Evolutionary conservation across 2,113 vertebrate genomes (phyloP), one percentile per base, ranked within the genome.

Genomic region (Microcebus lehilahytsara): DNA sequence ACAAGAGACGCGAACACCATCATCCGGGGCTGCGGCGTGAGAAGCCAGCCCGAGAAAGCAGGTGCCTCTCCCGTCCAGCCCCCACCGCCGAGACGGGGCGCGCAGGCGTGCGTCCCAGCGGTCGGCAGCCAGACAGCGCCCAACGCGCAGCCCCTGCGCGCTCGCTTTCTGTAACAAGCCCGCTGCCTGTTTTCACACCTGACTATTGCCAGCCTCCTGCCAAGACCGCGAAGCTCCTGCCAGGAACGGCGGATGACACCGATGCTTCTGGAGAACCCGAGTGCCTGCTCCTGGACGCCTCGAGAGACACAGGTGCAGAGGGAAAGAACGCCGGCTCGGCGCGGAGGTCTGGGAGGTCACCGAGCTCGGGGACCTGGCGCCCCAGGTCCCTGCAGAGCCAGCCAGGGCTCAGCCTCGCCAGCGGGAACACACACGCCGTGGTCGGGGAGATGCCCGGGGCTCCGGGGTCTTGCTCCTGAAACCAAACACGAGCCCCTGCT

Each of bases 151-250:
- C 34, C 49, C 32, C 20, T 56, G 46, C 19, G 22, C 3, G 16
- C 58, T 96, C 83, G 51, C 74, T 30, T 67, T 77, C 85, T 58
- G 8, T n/a, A 85, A 42, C 46, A 75, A 94, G 62, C 27, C 40
- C 34, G 23, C 46, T 58, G 37, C 49, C 51, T 62, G 22, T 58
- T 79, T 56, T 77, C 92, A 92, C 85, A 71, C 37, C 81, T 42
- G 51, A 88, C 58, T 13, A 11, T 34, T 20, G 1, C 46, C 60
- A 67, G 49, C 60, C 34, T 72, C 77, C 77, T 34, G 67, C 64
- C 67, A 78, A 67, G 66, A 64, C 78, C 32, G 46, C 7, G 58
- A 40, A 37, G 23, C 22, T 66, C 60, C 4, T 67, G 83, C 64
- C 71, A 87, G 85, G 89, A 75, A 79, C 5, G 1, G 32, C 9